phyloP scores from a whole-genome alignment of 2,888 invertebrate species.

The Diplolepis rosae region DNA sequence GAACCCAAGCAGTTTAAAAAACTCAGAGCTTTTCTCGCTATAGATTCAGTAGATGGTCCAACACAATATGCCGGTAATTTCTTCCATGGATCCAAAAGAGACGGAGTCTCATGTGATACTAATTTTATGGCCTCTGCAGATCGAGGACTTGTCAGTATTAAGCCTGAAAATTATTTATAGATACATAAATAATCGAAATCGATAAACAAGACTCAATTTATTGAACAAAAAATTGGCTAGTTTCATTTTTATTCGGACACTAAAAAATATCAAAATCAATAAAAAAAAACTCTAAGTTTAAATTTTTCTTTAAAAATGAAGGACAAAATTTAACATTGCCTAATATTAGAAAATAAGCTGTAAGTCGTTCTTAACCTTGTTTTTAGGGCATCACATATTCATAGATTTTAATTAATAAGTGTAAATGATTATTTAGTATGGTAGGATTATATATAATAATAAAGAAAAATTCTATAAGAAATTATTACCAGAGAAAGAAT shows the following conservation, averaged over 20 bases:
- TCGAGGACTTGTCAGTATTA: slow-evolving; percentile 69
- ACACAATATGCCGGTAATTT: slow-evolving; percentile 63
- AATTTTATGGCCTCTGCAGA: slow-evolving; percentile 62
- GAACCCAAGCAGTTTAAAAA: slow-evolving; percentile 60
- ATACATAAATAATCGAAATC: slow-evolving; percentile 2
- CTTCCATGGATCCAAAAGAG: slow-evolving; percentile 56
- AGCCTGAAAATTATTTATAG: slow-evolving; percentile 54
- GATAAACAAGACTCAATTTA: no score
- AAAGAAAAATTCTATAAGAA: neutral
- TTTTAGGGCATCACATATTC: no score
- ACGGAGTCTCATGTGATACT: slow-evolving; percentile 45
- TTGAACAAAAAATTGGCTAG: no score
- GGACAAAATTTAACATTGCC: neutral
- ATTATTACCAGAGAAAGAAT: slow-evolving; percentile 62
- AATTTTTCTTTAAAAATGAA: no score
- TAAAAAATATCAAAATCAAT: no score
- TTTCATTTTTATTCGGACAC: no score
- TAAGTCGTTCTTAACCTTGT: no score
- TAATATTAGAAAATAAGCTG: neutral
- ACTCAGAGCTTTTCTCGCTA: slow-evolving; percentile 55
- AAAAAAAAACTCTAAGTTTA: no score
- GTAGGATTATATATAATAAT: slow-evolving; percentile 11
- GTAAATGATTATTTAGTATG: neutral
- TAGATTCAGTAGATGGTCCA: slow-evolving; percentile 63
- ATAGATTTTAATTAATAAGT: neutral